A percentile compares a stretch with the other conserved stretches of the same genome.
These are phyloP conservation scores for Pyrgus malvae DNA, from an alignment of 2,888 invertebrate genomes.

Conservation along the genomic window DNA sequence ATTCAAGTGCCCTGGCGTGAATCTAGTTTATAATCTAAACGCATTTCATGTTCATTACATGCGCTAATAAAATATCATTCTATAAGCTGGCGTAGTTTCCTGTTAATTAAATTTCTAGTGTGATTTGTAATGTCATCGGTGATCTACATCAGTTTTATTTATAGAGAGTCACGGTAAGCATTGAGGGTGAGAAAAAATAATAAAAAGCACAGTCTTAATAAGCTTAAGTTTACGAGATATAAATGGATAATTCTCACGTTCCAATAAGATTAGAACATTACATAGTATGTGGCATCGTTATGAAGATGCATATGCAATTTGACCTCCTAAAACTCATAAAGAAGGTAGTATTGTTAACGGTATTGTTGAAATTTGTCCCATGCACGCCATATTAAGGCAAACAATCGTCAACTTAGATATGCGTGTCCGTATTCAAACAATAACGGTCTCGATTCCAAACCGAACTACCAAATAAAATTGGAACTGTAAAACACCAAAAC, in stretches of 20 bases:
- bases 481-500: neutral
- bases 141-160: neutral
- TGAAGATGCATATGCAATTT: constrained; percentile 20
- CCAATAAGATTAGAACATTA: constrained; percentile 21
- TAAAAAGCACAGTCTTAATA: constrained; percentile 4
- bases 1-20: neutral
- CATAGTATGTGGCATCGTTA: neutral
- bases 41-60: neutral
- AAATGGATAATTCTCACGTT: constrained; percentile 21
- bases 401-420: constrained; percentile 22
- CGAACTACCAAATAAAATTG: constrained; percentile 3
- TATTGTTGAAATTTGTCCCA: constrained; percentile 23
- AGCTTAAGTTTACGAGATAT: constrained; percentile 7
- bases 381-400: constrained; percentile 21
- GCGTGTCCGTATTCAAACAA: constrained; percentile 22
- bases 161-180: neutral
- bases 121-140: neutral
- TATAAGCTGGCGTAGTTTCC: neutral
- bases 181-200: constrained; percentile 2
- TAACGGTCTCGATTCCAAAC: constrained; percentile 22
- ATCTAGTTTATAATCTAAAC: constrained; percentile 9
- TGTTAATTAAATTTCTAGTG: neutral
- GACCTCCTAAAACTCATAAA: constrained; percentile 19
- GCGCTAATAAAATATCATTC: constrained; percentile 3
- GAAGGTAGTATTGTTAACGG: constrained; percentile 18